Evolutionary conservation across 1,140 invertebrate genomes (phyloP), one percentile per base, ranked within the genome.

Genomic region (Hermatobates lingyangjiaoensis): DNA sequence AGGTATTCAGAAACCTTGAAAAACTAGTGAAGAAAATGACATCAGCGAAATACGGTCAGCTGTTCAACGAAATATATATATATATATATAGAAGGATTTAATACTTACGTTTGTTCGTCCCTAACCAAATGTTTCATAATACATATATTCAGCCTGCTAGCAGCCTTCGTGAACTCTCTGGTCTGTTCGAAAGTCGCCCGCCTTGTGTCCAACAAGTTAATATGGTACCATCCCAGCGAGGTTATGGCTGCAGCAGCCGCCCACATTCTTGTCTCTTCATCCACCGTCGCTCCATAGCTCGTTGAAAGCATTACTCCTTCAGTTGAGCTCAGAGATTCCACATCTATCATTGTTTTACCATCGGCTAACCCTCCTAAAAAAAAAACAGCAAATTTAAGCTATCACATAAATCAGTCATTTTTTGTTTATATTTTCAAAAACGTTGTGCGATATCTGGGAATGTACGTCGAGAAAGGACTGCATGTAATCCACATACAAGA

Each of bases 111-210:
- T 42, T 27, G 26, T 27, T 51, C 39, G 21, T 26, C 23, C 15
- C 44, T 27, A 5, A 26, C 24, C 3, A 51, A 27, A 27, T 23
- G 7, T 21, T 51, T 21, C 14, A 27, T 24, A 12, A 51, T 42
- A 30, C 51, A 53, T 2, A 53, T 53, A n/a, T 45, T 34, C 42
- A 34, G 42, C 10, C 10, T 18, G n/a, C 28, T 24, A 40, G 51
- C 51, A 48, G 46, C 45, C 15, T 34, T 27, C 12, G 42, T 18
- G 27, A 53, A 25, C 20, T 48, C 30, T 2, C 4, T 38, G 3
- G 21, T n/a, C n/a, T n/a, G n/a, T n/a, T n/a, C n/a, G n/a, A n/a
- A n/a, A 1, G n/a, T 40, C 25, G 2, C 27, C 27, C 12, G 10
- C 27, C 39, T 48, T 48, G 26, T 46, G 24, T 24, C 45, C n/a